Evolutionary conservation across 2,113 vertebrate species (phyloP), one percentile per base, ranked within the genome.

Genomic region (Takifugu flavidus): DNA sequence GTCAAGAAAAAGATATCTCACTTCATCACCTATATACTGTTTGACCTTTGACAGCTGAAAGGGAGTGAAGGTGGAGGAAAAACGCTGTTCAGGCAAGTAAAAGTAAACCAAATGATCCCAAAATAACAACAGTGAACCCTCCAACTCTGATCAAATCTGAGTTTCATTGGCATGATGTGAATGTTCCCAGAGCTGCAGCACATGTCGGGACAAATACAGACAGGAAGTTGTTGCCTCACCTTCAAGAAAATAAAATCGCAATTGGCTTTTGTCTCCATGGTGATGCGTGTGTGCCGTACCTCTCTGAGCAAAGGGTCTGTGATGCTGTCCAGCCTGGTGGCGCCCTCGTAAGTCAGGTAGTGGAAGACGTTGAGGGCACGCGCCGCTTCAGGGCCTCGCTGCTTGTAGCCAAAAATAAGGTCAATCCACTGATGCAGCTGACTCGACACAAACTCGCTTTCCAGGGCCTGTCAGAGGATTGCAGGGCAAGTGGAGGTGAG

Each of bases 381-480:
- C 56, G 93, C 93, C 0, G 97, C 96, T 90, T 99, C 96, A 1
- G 97, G 97, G 58, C 96, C 97, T 67, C 96, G 91, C 82, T 99
- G 96, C 86, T 98, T 99, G 88, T 99, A 99, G 88, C 97, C 95
- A 88, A 99, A 99, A 90, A 99, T 94, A 82, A 99, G 95, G 89
- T 99, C 97, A 79, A 99, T 96, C 97, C 97, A 99, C 84, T 98
- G 97, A 88, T 98, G 97, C 80, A 98, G 94, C 7, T 99, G 97
- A 92, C 97, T 98, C 64, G 97, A 99, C 72, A 99, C 97, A 92
- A 98, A 99, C 84, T 98, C 97, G 6, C 97, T 99, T 90, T 99
- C 97, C 89, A 99, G 87, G 71, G 95, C 96, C 96, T 98, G 90
- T 88, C 58, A 88, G 86, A 78, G 80, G 63, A 83, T 86, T 72